These are phyloP conservation scores for Sander lucioperca DNA, from an alignment of 2,113 vertebrate species.

Conservation along the genomic window DNA sequence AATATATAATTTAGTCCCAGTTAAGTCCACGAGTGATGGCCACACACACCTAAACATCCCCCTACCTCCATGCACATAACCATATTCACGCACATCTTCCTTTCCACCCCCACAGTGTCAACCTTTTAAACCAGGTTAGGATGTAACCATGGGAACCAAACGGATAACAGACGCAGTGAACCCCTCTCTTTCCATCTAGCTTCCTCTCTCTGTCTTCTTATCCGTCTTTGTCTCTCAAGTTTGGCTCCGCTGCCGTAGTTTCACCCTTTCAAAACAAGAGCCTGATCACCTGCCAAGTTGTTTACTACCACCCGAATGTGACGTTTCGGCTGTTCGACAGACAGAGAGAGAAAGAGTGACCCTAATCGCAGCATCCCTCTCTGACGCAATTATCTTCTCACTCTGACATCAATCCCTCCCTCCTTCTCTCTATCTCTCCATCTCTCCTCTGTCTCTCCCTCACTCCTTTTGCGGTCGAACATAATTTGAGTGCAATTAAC, in stretches of 20 bases:
- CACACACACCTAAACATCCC: constrained; percentile 19
- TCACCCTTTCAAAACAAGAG: constrained; percentile 66
- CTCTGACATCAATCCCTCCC: constrained; percentile 73
- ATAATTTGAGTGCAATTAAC: constrained; percentile 91
- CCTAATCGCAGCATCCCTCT: constrained; percentile 77
- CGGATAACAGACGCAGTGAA: constrained; percentile 55
- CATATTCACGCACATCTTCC: constrained; percentile 18
- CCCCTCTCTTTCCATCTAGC: constrained; percentile 30
- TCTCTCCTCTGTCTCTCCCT: constrained; percentile 74
- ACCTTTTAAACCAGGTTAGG: constrained; percentile 82
- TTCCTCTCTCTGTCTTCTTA: constrained; percentile 50
- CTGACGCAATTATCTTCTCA: constrained; percentile 81
- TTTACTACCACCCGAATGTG: constrained; percentile 72
- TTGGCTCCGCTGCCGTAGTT: constrained; percentile 26
- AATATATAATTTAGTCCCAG: constrained; percentile 82
- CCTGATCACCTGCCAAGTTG: constrained; percentile 71
- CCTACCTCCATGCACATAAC: constrained; percentile 14
- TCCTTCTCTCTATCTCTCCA: constrained; percentile 64
- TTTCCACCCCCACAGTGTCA: constrained; percentile 63
- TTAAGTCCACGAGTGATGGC: constrained; percentile 71
- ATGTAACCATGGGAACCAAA: constrained; percentile 80
- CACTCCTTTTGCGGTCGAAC: constrained; percentile 84
- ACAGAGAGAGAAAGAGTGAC: constrained; percentile 73
- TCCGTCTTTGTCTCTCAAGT: constrained; percentile 58
- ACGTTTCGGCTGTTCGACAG: constrained; percentile 60